These are phyloP conservation scores for Cabera pusaria DNA, from an alignment of 2,888 invertebrate genomes.

Conservation along the genomic window DNA sequence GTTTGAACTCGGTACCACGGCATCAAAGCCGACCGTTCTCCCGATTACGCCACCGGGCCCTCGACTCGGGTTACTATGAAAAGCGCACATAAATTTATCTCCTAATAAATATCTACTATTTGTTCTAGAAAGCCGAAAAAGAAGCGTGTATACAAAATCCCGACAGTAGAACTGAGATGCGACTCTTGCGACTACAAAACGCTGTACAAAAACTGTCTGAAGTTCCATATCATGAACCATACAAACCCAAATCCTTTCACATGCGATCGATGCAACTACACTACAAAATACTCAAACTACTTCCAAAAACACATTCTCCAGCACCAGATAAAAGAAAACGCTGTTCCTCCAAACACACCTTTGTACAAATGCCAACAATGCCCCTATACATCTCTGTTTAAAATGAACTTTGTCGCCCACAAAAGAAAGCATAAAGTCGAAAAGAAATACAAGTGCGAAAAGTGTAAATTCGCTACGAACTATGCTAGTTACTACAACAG, in stretches of 20 bases:
- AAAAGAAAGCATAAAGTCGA: slow-evolving; percentile 27
- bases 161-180: slow-evolving; percentile 47
- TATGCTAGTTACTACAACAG: slow-evolving; percentile 46
- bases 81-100: too few relatives aligned
- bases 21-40: too few relatives aligned
- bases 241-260: slow-evolving; percentile 40
- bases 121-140: too few relatives aligned
- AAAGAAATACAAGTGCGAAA: slow-evolving; percentile 44
- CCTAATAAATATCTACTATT: too few relatives aligned
- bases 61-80: too few relatives aligned
- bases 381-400: slow-evolving; percentile 33
- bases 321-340: slow-evolving; percentile 41
- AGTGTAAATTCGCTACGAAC: slow-evolving; percentile 45
- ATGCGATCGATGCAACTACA: slow-evolving; percentile 49
- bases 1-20: too few relatives aligned
- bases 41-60: too few relatives aligned
- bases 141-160: too few relatives aligned
- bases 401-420: slow-evolving; percentile 46
- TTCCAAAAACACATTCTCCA: slow-evolving; percentile 49
- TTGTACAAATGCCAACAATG: slow-evolving; percentile 31
- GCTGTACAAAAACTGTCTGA: slow-evolving; percentile 47
- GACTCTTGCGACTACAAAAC: slow-evolving; percentile 53
- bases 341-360: not conserved
- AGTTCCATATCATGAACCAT: slow-evolving; percentile 49
- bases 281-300: slow-evolving; percentile 51